Base-by-base conservation (phyloP, 2,888 invertebrate genomes). In the Apoderus coryli region DNA sequence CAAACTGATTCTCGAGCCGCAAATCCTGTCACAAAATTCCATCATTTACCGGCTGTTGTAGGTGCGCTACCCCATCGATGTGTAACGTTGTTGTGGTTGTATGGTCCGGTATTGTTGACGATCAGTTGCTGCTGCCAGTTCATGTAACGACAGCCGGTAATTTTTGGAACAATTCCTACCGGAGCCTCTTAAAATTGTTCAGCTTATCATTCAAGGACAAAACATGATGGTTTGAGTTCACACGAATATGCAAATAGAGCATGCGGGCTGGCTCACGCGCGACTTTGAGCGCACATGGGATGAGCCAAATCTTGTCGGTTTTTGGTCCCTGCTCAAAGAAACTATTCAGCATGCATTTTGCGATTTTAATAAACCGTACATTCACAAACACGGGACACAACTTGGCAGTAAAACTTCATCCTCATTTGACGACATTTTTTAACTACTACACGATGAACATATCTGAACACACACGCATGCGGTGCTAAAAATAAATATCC, bases 211-310 rank as follows among this genome's bases (percentile, higher is more conserved):
- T n/a, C n/a, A n/a, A n/a, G n/a, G n/a, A n/a, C n/a, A n/a, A n/a
- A n/a, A n/a, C n/a, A n/a, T n/a, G n/a, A 19, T 19, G 19, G n/a
- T 19, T 19, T 19, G 19, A 19, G 19, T 19, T 7, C 19, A 19
- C 19, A 19, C n/a, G 19, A 19, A 7, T 19, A 19, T 19, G n/a
- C n/a, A 7, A 6, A n/a, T n/a, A 19, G 19, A n/a, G 19, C 19
- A 19, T 19, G 19, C 19, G 19, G 19, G 19, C n/a, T 19, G 19
- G n/a, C 19, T 19, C 19, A 19, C 19, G 19, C 19, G 19, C 19
- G 19, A 19, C 19, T n/a, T 19, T n/a, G 19, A 19, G n/a, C 19
- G 19, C 19, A n/a, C 19, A 19, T 7, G 19, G 19, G 19, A 7
- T n/a, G 19, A 19, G 19, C n/a, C 19, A n/a, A 19, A 19, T 19